Conservation (phyloP, 2,113 vertebrate genomes). For the Sardina pilchardus region DNA sequence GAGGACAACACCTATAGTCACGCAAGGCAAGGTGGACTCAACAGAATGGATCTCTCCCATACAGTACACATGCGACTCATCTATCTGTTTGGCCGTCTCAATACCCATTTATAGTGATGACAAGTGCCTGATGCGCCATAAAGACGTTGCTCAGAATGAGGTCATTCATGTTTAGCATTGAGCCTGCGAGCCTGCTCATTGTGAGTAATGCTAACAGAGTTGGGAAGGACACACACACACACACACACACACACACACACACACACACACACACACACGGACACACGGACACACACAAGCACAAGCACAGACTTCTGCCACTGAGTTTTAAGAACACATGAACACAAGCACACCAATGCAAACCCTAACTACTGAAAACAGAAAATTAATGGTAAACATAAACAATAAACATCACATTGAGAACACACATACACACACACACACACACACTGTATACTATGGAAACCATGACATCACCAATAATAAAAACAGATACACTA, state of each 20-base stretch:
- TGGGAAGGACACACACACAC: not conserved
- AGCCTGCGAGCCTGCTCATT: not conserved
- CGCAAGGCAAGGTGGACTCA: too few species aligned
- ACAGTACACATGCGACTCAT: not conserved
- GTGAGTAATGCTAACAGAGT: not conserved
- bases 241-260: not conserved
- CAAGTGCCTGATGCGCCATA: not conserved
- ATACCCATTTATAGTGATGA: not conserved
- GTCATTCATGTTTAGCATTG: not conserved
- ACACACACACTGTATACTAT: not conserved
- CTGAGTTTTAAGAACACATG: too few species aligned
- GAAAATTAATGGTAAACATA: not conserved
- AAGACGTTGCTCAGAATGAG: not conserved
- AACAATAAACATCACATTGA: not conserved
- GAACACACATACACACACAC: not conserved
- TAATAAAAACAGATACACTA: not conserved
- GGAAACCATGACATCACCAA: not conserved
- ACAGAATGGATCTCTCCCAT: not conserved
- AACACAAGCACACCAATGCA: not conserved
- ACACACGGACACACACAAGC: not conserved
- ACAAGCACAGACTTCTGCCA: too few species aligned
- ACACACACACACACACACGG: not conserved
- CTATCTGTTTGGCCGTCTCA: not conserved
- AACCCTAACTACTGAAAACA: not conserved
- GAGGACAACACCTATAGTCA: not conserved